phyloP scores from a whole-genome alignment of 2,797 vertebrate species.

The Enteromius unitaeniatus region DNA sequence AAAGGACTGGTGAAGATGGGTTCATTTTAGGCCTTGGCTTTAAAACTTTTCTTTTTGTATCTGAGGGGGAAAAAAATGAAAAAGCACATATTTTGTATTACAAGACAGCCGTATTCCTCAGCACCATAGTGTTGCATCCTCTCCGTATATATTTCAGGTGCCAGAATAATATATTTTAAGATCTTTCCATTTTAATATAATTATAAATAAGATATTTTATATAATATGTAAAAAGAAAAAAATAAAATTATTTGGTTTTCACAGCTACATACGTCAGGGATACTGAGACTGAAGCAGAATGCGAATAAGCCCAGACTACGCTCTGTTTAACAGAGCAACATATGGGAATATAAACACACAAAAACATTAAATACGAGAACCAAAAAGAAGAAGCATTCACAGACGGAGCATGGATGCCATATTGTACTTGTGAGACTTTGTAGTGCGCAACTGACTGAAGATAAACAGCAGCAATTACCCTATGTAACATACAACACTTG shows the following conservation, averaged over 20 bases:
- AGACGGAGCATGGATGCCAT: slow-evolving; percentile 31
- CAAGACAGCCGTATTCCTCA: slow-evolving; percentile 19
- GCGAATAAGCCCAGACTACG: slow-evolving; percentile 28
- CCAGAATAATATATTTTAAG: slow-evolving; percentile 44
- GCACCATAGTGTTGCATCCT: slow-evolving; percentile 47
- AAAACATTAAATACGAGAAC: slow-evolving; percentile 38
- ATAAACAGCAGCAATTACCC: background rate
- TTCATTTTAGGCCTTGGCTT: slow-evolving; percentile 9
- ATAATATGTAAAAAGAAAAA: slow-evolving; percentile 46
- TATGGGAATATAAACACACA: slow-evolving; percentile 42
- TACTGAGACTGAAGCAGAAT: slow-evolving; percentile 40
- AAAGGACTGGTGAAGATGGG: slow-evolving; percentile 25
- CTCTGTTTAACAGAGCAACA: slow-evolving; percentile 49
- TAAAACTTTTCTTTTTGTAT: slow-evolving; percentile 17
- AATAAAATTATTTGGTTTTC: slow-evolving; percentile 55
- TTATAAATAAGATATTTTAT: slow-evolving; percentile 44
- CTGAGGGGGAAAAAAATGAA: background rate
- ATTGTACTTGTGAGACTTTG: slow-evolving; percentile 9
- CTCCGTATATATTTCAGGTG: slow-evolving; percentile 47
- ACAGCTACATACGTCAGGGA: slow-evolving; percentile 54
- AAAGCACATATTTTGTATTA: slow-evolving; percentile 7
- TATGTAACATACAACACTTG: background rate
- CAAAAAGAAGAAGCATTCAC: slow-evolving; percentile 42
- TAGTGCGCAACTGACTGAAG: slow-evolving; percentile 2
- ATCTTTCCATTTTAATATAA: slow-evolving; percentile 14